phyloP scores from a whole-genome alignment of 1,140 invertebrate genomes.

The Bombus pyrosoma region DNA sequence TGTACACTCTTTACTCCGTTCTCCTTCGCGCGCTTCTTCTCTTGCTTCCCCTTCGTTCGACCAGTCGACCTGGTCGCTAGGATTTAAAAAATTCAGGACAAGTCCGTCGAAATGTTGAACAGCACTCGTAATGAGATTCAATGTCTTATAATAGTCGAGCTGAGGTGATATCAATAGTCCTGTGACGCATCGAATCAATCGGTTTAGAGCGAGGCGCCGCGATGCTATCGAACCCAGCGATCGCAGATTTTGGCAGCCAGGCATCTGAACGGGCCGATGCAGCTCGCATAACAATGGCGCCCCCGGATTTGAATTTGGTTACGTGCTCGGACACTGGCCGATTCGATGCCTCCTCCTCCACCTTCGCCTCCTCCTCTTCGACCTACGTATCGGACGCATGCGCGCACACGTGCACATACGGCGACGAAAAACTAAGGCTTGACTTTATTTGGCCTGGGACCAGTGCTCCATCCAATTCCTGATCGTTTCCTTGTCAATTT shows the following conservation, averaged over 20 bases:
- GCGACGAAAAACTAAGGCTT: slow-evolving; percentile 55
- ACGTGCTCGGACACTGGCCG: slow-evolving; percentile 55
- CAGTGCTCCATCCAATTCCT: neutral
- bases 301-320: slow-evolving; percentile 73
- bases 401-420: neutral
- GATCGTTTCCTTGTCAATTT: neutral
- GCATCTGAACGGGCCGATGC: slow-evolving; percentile 61
- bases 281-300: slow-evolving; percentile 71
- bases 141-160: slow-evolving; percentile 32
- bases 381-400: slow-evolving; percentile 11
- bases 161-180: slow-evolving; percentile 40
- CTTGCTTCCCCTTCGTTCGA: neutral
- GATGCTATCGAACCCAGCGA: slow-evolving; percentile 66
- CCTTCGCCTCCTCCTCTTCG: neutral
- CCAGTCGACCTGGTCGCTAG: neutral
- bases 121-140: neutral
- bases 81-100: neutral
- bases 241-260: slow-evolving; percentile 70
- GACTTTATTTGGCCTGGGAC: slow-evolving; percentile 58
- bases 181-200: slow-evolving; percentile 57
- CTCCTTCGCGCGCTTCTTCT: neutral
- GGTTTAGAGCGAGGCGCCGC: slow-evolving; percentile 46
- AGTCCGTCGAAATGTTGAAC: neutral
- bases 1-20: slow-evolving; percentile 16
- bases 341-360: neutral